These are phyloP conservation scores for Chaetodon trifascialis DNA, from an alignment of 2,113 vertebrate species.

Conservation along the genomic window DNA sequence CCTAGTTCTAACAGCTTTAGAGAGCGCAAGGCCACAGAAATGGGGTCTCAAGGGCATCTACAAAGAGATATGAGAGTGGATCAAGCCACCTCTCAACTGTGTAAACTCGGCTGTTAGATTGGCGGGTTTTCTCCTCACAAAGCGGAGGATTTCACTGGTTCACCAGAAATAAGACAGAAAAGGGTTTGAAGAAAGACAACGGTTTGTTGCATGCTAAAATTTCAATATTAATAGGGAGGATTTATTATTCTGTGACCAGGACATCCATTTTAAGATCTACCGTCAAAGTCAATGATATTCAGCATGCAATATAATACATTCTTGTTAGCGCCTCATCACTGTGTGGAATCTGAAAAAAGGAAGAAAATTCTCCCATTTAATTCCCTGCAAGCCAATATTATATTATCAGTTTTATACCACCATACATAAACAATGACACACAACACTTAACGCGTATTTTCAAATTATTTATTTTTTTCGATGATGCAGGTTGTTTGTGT, in stretches of 20 bases:
- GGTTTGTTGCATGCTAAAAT: neutral
- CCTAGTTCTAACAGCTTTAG: constrained; percentile 3
- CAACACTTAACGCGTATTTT: neutral
- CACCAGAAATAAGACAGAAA: constrained; percentile 21
- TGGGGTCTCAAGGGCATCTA: constrained; percentile 47
- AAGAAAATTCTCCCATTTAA: neutral
- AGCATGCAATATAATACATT: neutral
- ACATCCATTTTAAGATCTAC: neutral
- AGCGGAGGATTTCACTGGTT: constrained; percentile 9
- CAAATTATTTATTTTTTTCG: neutral
- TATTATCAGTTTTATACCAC: neutral
- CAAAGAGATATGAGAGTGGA: constrained; percentile 49
- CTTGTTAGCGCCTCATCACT: neutral
- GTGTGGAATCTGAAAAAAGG: neutral
- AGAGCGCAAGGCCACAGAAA: constrained; percentile 42
- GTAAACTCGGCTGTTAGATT: constrained; percentile 29
- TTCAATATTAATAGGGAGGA: neutral
- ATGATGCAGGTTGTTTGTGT: neutral
- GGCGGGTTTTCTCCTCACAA: constrained; percentile 15
- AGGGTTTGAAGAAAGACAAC: neutral
- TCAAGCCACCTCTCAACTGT: constrained; percentile 37
- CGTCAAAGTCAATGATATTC: neutral
- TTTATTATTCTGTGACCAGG: neutral
- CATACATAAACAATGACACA: neutral
- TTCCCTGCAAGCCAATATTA: too few species aligned